Percentiles rank a stretch among this genome's conserved stretches.
Conservation (phyloP, 2,888 invertebrate genomes). For the Microlaimidae sp. region DNA sequence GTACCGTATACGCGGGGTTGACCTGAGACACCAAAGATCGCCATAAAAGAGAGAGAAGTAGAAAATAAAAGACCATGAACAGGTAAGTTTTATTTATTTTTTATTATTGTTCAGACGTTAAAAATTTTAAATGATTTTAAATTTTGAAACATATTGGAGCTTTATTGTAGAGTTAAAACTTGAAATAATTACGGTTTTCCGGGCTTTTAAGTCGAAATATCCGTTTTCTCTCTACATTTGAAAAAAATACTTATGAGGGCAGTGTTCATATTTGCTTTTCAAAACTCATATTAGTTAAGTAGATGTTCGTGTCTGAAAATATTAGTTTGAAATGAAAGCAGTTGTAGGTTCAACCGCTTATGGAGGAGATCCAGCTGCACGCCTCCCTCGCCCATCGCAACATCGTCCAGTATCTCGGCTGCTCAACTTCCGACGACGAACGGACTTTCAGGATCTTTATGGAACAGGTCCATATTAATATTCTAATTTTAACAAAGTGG, state of each 20-base stretch:
- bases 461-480: slow-evolving; percentile 99
- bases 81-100: no score
- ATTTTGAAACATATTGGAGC: no score
- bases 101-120: no score
- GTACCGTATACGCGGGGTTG: slow-evolving; percentile 77
- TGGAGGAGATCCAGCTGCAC: slow-evolving; percentile 92
- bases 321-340: no score
- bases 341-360: slow-evolving; percentile 72
- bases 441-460: slow-evolving; percentile 88
- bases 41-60: slow-evolving; percentile 98
- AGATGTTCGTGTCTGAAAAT: slow-evolving; percentile 43
- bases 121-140: no score
- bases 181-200: no score
- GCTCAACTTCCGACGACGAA: slow-evolving; percentile 68
- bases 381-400: slow-evolving; percentile 84
- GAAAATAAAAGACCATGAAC: slow-evolving; percentile 78
- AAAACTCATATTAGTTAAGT: slow-evolving; percentile 3
- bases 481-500: no score
- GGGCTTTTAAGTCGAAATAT: no score
- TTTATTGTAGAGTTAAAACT: no score
- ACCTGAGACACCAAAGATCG: slow-evolving; percentile 78
- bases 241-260: slow-evolving; percentile 9
- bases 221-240: slow-evolving; percentile 12
- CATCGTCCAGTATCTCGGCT: slow-evolving; percentile 90
- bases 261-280: background rate